Percentiles rank a stretch among this genome's conserved stretches.
Conservation (phyloP, 2,113 vertebrate species). For the Gymnobelideus leadbeateri region DNA sequence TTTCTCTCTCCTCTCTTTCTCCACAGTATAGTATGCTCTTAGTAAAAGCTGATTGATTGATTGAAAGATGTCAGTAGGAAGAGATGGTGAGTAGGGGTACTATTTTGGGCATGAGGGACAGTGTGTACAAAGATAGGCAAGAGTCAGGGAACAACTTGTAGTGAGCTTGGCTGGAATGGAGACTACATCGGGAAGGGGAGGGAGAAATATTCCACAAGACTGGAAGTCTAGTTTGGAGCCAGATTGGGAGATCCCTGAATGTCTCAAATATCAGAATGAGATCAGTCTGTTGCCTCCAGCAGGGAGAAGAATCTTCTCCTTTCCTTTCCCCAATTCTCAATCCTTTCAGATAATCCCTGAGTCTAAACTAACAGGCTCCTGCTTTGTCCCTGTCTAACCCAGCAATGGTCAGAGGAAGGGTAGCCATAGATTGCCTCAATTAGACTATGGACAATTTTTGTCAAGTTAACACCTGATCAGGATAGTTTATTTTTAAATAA, state of each 20-base stretch:
- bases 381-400: not conserved
- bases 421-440: not conserved
- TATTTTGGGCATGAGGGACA: not conserved
- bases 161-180: not conserved
- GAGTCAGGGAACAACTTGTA: not conserved
- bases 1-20: too few relatives aligned
- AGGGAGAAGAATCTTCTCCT: not conserved
- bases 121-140: not conserved
- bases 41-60: not conserved
- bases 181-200: not conserved
- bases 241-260: not conserved
- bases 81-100: not conserved
- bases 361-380: not conserved
- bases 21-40: not conserved
- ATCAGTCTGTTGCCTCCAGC: not conserved
- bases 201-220: not conserved
- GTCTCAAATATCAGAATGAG: not conserved
- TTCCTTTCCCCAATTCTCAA: not conserved
- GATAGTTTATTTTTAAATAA: not conserved
- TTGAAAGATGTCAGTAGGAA: not conserved
- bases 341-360: not conserved
- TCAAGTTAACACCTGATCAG: not conserved
- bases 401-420: not conserved
- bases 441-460: not conserved
- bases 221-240: not conserved